Conservation (phyloP, 2,797 vertebrate species). For the Schizothorax lantsangensis region DNA sequence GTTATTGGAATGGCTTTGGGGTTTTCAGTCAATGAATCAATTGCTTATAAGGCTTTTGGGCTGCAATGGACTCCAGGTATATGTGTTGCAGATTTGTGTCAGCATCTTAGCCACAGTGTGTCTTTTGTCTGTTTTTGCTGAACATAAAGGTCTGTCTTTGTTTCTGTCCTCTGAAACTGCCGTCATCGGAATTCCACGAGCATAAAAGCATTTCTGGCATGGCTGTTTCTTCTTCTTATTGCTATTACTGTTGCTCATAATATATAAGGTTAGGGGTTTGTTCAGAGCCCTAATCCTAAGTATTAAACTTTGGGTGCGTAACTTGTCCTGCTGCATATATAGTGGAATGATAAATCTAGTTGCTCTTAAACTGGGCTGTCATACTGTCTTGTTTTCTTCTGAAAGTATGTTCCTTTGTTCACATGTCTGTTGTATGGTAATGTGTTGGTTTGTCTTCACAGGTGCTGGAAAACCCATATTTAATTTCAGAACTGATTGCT, state of each 20-base stretch:
- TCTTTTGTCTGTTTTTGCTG: neutral
- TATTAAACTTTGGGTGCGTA: neutral
- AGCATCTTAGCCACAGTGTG: neutral
- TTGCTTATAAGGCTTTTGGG: conserved; percentile 13
- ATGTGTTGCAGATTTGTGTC: conserved; percentile 27
- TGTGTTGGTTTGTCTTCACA: conserved; percentile 80
- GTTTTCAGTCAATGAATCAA: neutral
- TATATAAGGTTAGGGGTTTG: neutral
- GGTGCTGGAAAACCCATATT: conserved; percentile 81
- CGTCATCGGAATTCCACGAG: neutral
- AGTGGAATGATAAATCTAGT: neutral
- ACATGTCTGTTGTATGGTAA: conserved; percentile 45
- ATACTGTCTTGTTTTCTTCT: neutral
- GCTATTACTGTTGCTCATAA: neutral
- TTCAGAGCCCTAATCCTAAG: neutral
- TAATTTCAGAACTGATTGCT: conserved; percentile 73
- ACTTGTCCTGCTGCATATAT: neutral
- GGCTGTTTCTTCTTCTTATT: conserved; percentile 16
- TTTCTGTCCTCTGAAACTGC: neutral
- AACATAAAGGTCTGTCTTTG: conserved; percentile 12
- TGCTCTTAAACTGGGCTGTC: neutral
- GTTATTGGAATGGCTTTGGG: neutral
- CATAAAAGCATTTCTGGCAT: conserved; percentile 11
- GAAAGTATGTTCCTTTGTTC: neutral
- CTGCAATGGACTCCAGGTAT: neutral